Percentiles rank a stretch among this genome's conserved stretches.
Evolutionary conservation across 2,797 vertebrate species (phyloP).

Genomic region (Clarias pachynema): DNA sequence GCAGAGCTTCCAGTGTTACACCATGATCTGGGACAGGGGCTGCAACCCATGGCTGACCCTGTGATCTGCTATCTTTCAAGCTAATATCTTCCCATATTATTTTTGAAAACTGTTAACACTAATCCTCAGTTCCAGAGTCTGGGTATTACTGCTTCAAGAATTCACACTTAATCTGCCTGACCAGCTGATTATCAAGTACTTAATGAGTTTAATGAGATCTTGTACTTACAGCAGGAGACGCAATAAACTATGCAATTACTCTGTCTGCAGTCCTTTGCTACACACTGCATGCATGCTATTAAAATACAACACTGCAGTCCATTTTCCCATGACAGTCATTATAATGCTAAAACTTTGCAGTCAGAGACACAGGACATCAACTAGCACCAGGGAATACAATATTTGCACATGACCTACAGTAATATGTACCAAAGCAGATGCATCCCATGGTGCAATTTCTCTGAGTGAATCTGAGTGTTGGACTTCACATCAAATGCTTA

Average conservation of each 20-base stretch:
- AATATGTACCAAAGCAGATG: not conserved
- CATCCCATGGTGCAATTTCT: too few relatives aligned
- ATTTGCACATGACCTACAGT: slow-evolving; percentile 4
- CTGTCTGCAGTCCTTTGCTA: not conserved
- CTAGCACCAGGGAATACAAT: not conserved
- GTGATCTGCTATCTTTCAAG: not conserved
- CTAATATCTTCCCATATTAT: not conserved
- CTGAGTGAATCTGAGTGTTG: too few relatives aligned
- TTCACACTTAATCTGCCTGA: not conserved
- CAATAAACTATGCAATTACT: not conserved
- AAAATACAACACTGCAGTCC: not conserved
- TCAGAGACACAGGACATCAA: not conserved
- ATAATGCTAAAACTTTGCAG: not conserved
- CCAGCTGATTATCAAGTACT: not conserved
- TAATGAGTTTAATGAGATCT: not conserved
- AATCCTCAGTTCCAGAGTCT: not conserved
- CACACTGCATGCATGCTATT: not conserved
- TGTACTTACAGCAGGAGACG: not conserved
- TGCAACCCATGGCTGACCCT: not conserved
- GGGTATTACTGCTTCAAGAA: not conserved
- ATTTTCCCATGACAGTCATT: not conserved
- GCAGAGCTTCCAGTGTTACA: not conserved
- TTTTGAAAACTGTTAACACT: not conserved
- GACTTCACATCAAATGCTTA: not conserved
- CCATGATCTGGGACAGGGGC: not conserved